phyloP scores from a whole-genome alignment of 2,888 invertebrate species.

The Eueremaeus valkanovi region DNA sequence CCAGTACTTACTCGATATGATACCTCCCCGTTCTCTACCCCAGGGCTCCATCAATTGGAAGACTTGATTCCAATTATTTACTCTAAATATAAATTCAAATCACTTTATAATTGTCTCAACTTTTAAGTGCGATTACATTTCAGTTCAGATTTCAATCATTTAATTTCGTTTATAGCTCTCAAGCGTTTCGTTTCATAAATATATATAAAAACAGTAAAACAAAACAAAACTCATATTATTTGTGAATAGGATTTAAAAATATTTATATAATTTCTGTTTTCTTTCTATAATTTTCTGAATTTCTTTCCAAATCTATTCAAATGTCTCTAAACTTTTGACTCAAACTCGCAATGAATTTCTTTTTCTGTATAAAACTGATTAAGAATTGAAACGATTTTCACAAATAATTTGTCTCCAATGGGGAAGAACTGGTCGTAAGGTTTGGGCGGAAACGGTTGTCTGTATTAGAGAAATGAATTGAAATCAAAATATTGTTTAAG shows the following conservation, averaged over 20 bases:
- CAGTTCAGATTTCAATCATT: too few species aligned
- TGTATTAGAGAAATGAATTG: neutral
- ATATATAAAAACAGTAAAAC: too few species aligned
- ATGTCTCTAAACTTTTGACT: neutral
- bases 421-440: too few species aligned
- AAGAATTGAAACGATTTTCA: neutral
- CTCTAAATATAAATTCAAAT: neutral
- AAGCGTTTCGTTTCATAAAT: too few species aligned
- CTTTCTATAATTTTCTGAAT: neutral
- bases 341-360: neutral
- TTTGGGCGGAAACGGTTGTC: neutral
- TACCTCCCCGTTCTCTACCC: constrained; percentile 58
- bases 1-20: constrained; percentile 94
- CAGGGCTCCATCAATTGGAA: constrained; percentile 47
- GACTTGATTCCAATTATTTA: constrained; percentile 43
- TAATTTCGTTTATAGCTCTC: too few species aligned
- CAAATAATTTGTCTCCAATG: too few species aligned
- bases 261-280: too few species aligned
- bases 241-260: too few species aligned
- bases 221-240: too few species aligned
- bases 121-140: neutral
- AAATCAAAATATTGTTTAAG: neutral
- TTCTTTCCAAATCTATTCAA: neutral
- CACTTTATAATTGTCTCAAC: neutral
- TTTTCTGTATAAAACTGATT: neutral